phyloP scores from a whole-genome alignment of 2,113 vertebrate species.

The Pomatorhinus ruficollis region DNA sequence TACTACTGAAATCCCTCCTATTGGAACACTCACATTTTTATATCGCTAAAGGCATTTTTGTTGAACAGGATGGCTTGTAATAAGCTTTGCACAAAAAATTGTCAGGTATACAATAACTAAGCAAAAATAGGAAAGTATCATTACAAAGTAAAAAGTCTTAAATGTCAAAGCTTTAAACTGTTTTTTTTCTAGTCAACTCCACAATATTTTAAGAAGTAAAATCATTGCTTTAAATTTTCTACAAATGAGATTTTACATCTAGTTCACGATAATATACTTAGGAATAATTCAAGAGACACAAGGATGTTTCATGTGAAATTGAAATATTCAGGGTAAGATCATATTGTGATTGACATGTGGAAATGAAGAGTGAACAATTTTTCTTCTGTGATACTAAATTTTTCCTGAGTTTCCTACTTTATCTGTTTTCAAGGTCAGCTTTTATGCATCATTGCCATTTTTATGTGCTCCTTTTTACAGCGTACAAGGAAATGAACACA shows the following conservation, averaged over 20 bases:
- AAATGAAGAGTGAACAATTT: not conserved
- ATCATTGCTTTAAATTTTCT: not conserved
- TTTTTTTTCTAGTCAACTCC: not conserved
- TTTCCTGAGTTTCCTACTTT: not conserved
- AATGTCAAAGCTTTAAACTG: not conserved
- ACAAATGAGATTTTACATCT: not conserved
- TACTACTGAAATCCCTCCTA: not conserved
- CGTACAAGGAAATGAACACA: not conserved
- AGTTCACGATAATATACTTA: not conserved
- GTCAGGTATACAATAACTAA: not conserved
- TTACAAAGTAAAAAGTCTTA: not conserved
- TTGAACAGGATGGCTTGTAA: not conserved
- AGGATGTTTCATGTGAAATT: not conserved
- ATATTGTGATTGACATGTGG: not conserved
- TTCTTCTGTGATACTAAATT: not conserved
- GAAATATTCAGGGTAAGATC: not conserved
- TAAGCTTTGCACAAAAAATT: not conserved
- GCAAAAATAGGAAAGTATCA: not conserved
- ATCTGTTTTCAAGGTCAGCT: not conserved
- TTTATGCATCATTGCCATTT: constrained; percentile 21
- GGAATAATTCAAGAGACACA: not conserved
- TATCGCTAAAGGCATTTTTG: not conserved
- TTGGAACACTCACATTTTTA: not conserved
- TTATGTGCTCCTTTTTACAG: not conserved
- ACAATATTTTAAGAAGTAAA: not conserved